Evolutionary conservation across 2,797 vertebrate species (phyloP), one percentile per base, ranked within the genome.

Genomic region (Sebastes jordani): DNA sequence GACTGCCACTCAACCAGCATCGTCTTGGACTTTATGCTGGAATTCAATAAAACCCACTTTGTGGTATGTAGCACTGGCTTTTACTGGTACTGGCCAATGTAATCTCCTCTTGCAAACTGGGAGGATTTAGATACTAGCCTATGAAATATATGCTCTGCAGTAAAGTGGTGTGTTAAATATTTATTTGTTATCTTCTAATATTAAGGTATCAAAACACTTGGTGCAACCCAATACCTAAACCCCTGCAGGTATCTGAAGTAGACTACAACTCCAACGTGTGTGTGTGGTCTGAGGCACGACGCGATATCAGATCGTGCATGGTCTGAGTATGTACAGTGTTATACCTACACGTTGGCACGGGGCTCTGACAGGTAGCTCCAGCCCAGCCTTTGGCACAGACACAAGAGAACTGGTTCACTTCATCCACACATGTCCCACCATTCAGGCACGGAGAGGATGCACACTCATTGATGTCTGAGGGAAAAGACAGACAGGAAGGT

Each of bases 361-460:
- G 94, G 81, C 90, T 96, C 82, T 97, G 96, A 89, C 97, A 98
- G 81, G 83, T 95, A 56, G 79, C 80, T 76, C 97, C 97, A 1
- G 95, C 86, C 97, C 97, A 98, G 80, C 96, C 96, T 81, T 86
- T 95, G 65, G 93, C 85, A 80, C 97, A 98, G 55, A 94, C 77
- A 85, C 97, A 98, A 0, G 88, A 92, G 81, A 96, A 98, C 76
- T 93, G 95, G 85, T 95, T 96, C 36, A 94, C 85, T 42, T 96
- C 95, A 71, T 97, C 96, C 91, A 94, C 80, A 1, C 97, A 97
- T 1, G 94, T 94, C 56, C 95, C 96, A 54, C 94, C 95, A 38
- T 96, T 97, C 75, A 91, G 84, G 84, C 96, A 96, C 0, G 96
- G 96, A 18, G 91, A 90, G 3, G 92, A 95, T 4, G 82, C 82